phyloP scores from a whole-genome alignment of 2,888 invertebrate genomes.

The Drosophila bunnanda region DNA sequence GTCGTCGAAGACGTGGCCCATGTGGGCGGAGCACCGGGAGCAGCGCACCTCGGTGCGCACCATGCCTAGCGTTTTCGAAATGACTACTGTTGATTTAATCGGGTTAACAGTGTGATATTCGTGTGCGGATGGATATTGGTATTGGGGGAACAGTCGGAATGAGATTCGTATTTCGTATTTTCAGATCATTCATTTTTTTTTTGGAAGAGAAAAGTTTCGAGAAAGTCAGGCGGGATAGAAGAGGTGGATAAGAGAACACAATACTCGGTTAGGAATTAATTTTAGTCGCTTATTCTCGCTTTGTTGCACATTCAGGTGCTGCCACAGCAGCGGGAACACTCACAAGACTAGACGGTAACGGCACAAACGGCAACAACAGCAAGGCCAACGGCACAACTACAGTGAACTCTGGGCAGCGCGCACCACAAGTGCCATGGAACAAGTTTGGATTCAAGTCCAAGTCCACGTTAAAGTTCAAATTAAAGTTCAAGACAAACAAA shows the following conservation, averaged over 20 bases:
- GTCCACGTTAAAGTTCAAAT: constrained; percentile 10
- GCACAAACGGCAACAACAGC: constrained; percentile 29
- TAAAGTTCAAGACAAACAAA: constrained; percentile 33
- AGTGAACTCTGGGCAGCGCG: constrained; percentile 36
- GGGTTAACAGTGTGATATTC: constrained; percentile 47
- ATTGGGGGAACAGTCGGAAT: constrained; percentile 20
- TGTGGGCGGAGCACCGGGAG: constrained; percentile 95
- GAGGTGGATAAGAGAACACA: constrained; percentile 78
- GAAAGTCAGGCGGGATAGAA: constrained; percentile 70
- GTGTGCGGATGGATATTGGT: constrained; percentile 15
- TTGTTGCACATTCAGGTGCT: constrained; percentile 65
- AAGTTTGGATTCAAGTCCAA: constrained; percentile 1
- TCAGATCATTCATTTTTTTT: constrained; percentile 29
- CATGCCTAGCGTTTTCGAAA: constrained; percentile 90
- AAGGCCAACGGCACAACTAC: constrained; percentile 44
- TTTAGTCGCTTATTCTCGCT: constrained; percentile 56
- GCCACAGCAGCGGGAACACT: constrained; percentile 55
- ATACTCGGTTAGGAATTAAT: constrained; percentile 76
- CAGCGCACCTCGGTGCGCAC: constrained; percentile 98
- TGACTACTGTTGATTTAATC: constrained; percentile 86
- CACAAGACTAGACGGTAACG: constrained; percentile 48
- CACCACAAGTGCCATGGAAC: constrained; percentile 14
- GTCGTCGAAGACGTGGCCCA: constrained; percentile 99
- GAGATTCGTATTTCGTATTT: constrained; percentile 18
- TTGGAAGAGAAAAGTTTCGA: constrained; percentile 48